These are phyloP conservation scores for Donacobius atricapilla DNA, from an alignment of 2,113 vertebrate species.

Conservation along the genomic window DNA sequence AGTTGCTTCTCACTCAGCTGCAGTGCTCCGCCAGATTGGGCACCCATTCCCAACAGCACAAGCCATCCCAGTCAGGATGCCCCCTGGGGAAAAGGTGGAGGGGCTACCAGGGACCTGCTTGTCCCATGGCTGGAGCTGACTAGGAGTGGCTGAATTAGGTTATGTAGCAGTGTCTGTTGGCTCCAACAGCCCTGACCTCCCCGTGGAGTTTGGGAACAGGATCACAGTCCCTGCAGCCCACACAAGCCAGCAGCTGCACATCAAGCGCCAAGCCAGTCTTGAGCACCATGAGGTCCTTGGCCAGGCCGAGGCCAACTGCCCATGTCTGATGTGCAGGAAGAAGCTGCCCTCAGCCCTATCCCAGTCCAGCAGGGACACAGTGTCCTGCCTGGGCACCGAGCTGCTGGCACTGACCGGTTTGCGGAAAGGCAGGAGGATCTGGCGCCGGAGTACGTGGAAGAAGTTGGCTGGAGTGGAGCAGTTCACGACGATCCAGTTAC, in stretches of 20 bases:
- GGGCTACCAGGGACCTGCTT: background rate
- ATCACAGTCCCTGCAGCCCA: background rate
- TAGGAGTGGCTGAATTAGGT: background rate
- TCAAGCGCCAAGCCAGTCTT: rapidly evolving
- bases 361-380: background rate
- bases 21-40: background rate
- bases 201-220: rapidly evolving
- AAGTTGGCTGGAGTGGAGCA: constrained; percentile 91
- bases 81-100: background rate
- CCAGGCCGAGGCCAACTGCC: background rate
- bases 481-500: constrained; percentile 95
- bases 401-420: constrained; percentile 83
- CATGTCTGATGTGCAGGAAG: background rate
- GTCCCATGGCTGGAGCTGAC: background rate
- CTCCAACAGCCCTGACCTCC: background rate
- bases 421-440: constrained; percentile 92
- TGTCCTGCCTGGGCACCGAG: background rate
- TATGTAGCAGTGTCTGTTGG: rapidly evolving
- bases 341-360: rapidly evolving
- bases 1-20: background rate
- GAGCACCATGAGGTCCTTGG: background rate
- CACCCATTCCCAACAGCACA: rapidly evolving
- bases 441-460: constrained; percentile 90
- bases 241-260: rapidly evolving
- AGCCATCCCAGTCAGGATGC: background rate